Conservation (phyloP, 2,888 invertebrate species). For the Spisula solida region DNA sequence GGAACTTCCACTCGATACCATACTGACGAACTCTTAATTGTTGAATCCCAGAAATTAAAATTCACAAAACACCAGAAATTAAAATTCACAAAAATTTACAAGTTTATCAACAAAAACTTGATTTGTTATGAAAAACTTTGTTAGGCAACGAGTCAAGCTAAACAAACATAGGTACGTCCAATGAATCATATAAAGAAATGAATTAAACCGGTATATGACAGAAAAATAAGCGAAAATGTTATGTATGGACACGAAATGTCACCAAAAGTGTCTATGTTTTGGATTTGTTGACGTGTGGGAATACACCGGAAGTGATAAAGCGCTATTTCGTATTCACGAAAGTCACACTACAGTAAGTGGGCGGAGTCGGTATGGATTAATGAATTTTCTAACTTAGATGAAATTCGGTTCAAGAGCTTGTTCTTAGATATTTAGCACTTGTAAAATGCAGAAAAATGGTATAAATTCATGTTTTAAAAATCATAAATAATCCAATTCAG, state of each 20-base stretch:
- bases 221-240: background rate
- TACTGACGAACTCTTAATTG: constrained; percentile 25
- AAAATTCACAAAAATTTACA: background rate
- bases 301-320: background rate
- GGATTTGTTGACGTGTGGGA: constrained; percentile 10
- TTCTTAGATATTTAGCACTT: background rate
- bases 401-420: background rate
- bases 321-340: background rate
- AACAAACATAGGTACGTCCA: background rate
- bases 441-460: too few relatives aligned
- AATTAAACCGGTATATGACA: background rate
- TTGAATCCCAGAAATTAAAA: background rate
- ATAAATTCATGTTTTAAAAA: background rate
- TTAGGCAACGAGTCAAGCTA: background rate
- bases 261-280: background rate
- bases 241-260: background rate
- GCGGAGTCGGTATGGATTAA: background rate
- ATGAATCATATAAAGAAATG: background rate
- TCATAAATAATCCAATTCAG: too few relatives aligned
- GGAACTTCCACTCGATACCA: constrained; percentile 62
- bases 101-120: background rate
- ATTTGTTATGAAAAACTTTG: background rate
- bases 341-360: background rate
- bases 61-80: background rate
- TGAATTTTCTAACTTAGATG: background rate